Base-by-base conservation (phyloP, 2,797 vertebrate species). In the Xenopus petersii region DNA sequence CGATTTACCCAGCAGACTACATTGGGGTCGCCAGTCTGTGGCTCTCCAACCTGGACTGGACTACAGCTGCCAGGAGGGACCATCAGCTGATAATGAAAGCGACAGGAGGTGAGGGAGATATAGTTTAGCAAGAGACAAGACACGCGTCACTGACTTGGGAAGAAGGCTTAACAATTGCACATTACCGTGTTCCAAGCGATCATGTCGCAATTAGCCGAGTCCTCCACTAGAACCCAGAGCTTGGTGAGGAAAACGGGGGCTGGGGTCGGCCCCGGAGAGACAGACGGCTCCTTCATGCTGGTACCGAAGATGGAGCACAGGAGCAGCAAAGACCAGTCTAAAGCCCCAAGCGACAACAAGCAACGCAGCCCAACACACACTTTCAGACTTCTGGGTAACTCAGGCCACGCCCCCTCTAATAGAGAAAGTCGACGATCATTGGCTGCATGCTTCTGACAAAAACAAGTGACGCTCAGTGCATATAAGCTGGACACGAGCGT, bases 111-210 rank as follows among this genome's bases (percentile, higher is more conserved):
- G 2, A 49, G 10, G 10, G 48, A 13, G 48, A 3, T 49, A 10
- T 49, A 49, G 10, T 13, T 13, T 49, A 10, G 1, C 6, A 2
- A 11, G 3, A 16, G 11, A 55, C 2, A 3, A 13, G 11, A 6
- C 54, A 15, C 3, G 3, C 16, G 13, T 55, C 2, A n/a, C 3
- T 6, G 54, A 2, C 13, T 3, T 6, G 3, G 3, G 48, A 3
- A 2, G 2, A 2, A 10, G 3, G 48, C 10, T 3, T 3, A 2
- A 2, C 48, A 11, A 11, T 1, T 9, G 3, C 48, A 12, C 2
- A 55, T 86, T 81, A 90, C 88, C 87, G 68, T 70, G 72, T 80
- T 85, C 88, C 88, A 90, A 47, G 75, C 54, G 67, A 89, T 86
- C 30, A 88, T 82, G 12, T 81, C 71, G 30, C 82, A 82, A 60